These are phyloP conservation scores for Cinclus mexicanus DNA, from an alignment of 2,113 vertebrate genomes.

Conservation along the genomic window DNA sequence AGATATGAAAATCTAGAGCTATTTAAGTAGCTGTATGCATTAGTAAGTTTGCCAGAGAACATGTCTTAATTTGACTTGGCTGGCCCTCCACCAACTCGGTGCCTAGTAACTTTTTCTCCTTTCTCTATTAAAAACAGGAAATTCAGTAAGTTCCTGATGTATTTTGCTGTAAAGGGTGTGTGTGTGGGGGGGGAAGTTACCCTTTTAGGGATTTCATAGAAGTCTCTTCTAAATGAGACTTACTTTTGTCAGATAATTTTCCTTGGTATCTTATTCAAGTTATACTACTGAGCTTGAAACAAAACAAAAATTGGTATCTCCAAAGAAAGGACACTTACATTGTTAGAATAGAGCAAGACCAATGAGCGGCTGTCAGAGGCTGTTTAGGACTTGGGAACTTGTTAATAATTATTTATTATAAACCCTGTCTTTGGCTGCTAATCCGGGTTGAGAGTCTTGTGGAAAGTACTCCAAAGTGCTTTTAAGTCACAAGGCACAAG, in stretches of 20 bases:
- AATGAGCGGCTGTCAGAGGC: neutral
- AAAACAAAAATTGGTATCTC: neutral
- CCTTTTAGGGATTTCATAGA: neutral
- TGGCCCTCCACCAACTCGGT: neutral
- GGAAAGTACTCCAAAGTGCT: neutral
- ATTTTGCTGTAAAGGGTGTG: neutral
- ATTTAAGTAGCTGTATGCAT: neutral
- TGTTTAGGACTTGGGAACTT: neutral
- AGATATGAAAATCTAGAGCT: neutral
- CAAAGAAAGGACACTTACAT: neutral
- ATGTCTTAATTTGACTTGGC: neutral
- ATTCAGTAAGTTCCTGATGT: neutral
- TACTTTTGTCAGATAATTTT: neutral
- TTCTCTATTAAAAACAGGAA: neutral
- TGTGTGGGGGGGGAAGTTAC: neutral
- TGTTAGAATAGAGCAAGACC: neutral
- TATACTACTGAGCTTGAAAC: neutral
- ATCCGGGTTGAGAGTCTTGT: neutral
- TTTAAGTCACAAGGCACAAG: neutral
- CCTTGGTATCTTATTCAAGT: neutral
- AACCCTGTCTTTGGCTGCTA: neutral
- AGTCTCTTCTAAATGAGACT: neutral
- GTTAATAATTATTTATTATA: neutral
- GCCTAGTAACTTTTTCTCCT: neutral
- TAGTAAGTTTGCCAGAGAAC: neutral